A percentile compares a stretch with the other conserved stretches of the same genome.
These are phyloP conservation scores for Cyrtorhinus lividipennis DNA, from an alignment of 1,140 invertebrate species.

Conservation along the genomic window DNA sequence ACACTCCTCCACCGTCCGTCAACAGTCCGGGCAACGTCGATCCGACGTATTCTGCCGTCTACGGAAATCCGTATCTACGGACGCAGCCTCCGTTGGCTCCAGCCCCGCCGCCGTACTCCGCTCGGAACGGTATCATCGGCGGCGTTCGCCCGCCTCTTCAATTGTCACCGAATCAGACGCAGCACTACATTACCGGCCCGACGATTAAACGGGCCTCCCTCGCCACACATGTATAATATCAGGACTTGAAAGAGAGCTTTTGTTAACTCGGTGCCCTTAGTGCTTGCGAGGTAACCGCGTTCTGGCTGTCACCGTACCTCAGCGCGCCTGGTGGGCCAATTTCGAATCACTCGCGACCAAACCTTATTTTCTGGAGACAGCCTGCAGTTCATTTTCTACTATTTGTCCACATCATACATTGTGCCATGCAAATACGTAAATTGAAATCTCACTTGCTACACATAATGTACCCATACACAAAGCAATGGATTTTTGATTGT, in stretches of 20 bases:
- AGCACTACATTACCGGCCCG: conserved; percentile 35
- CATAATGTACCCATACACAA: too few relatives aligned
- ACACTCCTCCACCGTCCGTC: conserved; percentile 51
- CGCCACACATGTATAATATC: conserved; percentile 42
- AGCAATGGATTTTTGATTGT: too few relatives aligned
- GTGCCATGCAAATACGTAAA: too few relatives aligned
- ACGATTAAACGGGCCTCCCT: conserved; percentile 41
- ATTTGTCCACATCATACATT: too few relatives aligned
- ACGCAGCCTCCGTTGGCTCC: conserved; percentile 61
- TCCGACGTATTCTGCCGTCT: conserved; percentile 70
- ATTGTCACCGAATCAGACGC: conserved; percentile 24
- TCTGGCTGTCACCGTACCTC: too few relatives aligned
- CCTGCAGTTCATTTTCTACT: too few relatives aligned
- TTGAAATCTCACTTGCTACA: too few relatives aligned
- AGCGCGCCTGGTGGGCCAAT: too few relatives aligned
- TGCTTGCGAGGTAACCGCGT: not conserved
- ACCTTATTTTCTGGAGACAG: too few relatives aligned
- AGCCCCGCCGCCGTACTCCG: conserved; percentile 40
- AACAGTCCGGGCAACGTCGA: conserved; percentile 41
- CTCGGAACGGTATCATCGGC: conserved; percentile 29
- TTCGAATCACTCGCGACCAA: too few relatives aligned
- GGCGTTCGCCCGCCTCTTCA: conserved; percentile 28
- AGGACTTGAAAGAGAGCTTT: conserved; percentile 6
- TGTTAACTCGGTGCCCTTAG: conserved; percentile 1
- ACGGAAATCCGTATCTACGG: conserved; percentile 69